A percentile compares a stretch with the other conserved stretches of the same genome.
These are phyloP conservation scores for Standfussiana lucernea DNA, from an alignment of 2,888 invertebrate species.

Conservation along the genomic window DNA sequence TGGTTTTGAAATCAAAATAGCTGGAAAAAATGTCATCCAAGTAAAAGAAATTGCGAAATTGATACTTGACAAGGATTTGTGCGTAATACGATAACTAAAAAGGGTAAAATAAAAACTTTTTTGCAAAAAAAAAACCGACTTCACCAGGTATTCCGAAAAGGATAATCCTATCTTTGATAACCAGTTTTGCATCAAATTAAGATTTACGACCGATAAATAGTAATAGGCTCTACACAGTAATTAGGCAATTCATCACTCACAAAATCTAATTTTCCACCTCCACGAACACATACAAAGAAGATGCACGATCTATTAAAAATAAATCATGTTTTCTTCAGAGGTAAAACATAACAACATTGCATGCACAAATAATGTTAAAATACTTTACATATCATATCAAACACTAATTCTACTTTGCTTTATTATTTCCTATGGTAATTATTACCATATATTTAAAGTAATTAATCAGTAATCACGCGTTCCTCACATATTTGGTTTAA, in stretches of 20 bases:
- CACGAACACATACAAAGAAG: not conserved
- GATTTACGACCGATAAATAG: conserved; percentile 3
- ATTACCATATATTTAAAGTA: conserved; percentile 13
- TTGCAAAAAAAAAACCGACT: too few species aligned
- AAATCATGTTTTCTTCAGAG: conserved; percentile 7
- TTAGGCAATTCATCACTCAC: not conserved
- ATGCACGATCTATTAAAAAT: not conserved
- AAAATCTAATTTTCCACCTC: conserved; percentile 6
- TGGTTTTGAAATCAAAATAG: too few species aligned
- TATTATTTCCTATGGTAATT: conserved; percentile 45
- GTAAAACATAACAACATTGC: conserved; percentile 28
- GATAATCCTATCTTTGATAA: not conserved
- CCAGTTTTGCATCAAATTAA: not conserved
- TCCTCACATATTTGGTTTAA: conserved; percentile 10
- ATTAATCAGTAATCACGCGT: not conserved
- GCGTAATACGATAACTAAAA: too few species aligned
- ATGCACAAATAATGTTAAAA: conserved; percentile 15
- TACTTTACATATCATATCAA: conserved; percentile 27
- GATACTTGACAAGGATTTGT: too few species aligned
- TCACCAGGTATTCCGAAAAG: not conserved
- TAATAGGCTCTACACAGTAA: not conserved
- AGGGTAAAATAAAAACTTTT: too few species aligned
- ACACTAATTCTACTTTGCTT: conserved; percentile 23
- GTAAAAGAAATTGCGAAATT: too few species aligned
- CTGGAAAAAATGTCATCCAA: too few species aligned